Conservation (phyloP, 2,797 vertebrate species). For the Cossypha dichroa region DNA sequence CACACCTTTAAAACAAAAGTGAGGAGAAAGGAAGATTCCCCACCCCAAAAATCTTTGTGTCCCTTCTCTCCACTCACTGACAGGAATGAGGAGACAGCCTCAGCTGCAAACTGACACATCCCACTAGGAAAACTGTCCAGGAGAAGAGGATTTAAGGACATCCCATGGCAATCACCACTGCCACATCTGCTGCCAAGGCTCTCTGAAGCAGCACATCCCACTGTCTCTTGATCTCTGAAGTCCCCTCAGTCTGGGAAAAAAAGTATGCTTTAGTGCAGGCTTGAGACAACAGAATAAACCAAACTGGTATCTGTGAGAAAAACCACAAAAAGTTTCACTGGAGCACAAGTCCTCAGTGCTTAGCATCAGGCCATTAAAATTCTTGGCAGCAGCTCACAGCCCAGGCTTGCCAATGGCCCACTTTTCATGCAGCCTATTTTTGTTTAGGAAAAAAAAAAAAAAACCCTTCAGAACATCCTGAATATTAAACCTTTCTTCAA, state of each 20-base stretch:
- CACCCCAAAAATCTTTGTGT: not conserved
- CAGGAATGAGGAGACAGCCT: not conserved
- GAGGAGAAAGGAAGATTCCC: not conserved
- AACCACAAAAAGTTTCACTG: not conserved
- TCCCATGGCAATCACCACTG: not conserved
- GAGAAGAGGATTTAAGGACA: not conserved
- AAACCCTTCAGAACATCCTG: not conserved
- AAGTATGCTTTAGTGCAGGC: not conserved
- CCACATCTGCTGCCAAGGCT: not conserved
- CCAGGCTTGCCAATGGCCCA: slow-evolving; percentile 26
- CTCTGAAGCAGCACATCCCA: not conserved
- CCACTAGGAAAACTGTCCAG: not conserved
- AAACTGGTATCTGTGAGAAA: not conserved
- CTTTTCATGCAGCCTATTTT: slow-evolving; percentile 39
- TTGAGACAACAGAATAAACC: not conserved
- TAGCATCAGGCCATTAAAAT: slow-evolving; percentile 3
- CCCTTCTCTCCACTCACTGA: not conserved
- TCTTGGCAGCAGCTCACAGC: not conserved
- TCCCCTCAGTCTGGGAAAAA: not conserved
- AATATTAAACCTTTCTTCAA: slow-evolving; percentile 54
- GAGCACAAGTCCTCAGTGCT: not conserved
- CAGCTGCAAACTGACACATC: not conserved
- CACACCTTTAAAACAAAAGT: not conserved
- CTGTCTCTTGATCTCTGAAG: not conserved
- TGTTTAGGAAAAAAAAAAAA: slow-evolving; percentile 18